A percentile compares a stretch with the other conserved stretches of the same genome.
Conservation (phyloP, 2,113 vertebrate species). For the Ia io region DNA sequence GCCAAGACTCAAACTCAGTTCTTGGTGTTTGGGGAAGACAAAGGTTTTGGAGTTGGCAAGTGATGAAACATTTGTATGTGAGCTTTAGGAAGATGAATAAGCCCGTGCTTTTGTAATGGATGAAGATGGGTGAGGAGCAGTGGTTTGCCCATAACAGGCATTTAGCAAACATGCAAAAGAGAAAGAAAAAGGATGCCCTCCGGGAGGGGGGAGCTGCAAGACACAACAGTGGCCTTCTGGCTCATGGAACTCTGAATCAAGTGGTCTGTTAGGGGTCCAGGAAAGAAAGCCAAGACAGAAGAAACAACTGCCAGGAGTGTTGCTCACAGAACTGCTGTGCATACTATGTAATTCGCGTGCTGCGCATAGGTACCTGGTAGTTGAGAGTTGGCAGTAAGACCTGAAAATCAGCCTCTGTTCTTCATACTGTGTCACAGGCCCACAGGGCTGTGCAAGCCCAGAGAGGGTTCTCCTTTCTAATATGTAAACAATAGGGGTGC, state of each 20-base stretch:
- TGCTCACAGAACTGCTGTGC: not conserved
- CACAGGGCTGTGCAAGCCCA: not conserved
- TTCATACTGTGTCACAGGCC: not conserved
- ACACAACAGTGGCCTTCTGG: not conserved
- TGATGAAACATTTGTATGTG: not conserved
- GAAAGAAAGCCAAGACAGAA: not conserved
- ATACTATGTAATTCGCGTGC: not conserved
- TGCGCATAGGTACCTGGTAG: not conserved
- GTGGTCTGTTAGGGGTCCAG: not conserved
- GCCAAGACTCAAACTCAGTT: not conserved
- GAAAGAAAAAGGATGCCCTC: not conserved
- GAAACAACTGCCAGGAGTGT: not conserved
- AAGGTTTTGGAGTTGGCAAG: not conserved
- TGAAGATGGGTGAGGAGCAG: not conserved
- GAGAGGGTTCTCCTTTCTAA: not conserved
- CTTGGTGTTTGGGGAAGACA: not conserved
- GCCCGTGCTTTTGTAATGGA: not conserved
- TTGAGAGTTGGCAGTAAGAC: not conserved
- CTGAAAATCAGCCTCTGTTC: not conserved
- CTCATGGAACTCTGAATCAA: not conserved
- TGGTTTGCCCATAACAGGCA: not conserved
- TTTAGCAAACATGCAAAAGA: not conserved
- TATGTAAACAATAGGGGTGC: not conserved
- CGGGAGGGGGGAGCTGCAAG: not conserved
- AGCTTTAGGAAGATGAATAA: not conserved